Evolutionary conservation across 2,113 vertebrate genomes (phyloP), one percentile per base, ranked within the genome.

Genomic region (Conger conger): DNA sequence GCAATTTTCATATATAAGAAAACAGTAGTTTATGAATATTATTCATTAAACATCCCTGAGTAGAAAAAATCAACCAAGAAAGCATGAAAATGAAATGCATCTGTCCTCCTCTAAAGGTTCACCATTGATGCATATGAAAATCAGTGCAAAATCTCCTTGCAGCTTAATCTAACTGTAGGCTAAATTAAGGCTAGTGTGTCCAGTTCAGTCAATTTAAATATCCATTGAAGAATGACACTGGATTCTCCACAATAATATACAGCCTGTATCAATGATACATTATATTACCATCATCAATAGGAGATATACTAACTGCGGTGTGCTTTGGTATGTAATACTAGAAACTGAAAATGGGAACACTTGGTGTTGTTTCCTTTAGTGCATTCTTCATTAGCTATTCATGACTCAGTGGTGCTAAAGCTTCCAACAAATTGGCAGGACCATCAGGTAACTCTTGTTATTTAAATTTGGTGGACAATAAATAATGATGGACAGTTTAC

Each of bases 31-130:
- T 27, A 33, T 73, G 23, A 33, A n/a, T 73, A 73, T 73, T 73
- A 13, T 73, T 33, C 33, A 30, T 30, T n/a, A 30, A 73, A 73
- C 9, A 73, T 73, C 7, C 68, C n/a, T n/a, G 68, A 73, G 23
- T 30, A 33, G 68, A 27, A 73, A n/a, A 30, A n/a, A 73, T 7
- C n/a, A 33, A 73, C 15, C 33, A 73, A 30, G 4, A 73, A 30
- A 73, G 68, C n/a, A 33, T 33, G n/a, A 73, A 73, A 73, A 73
- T 7, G 1, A 73, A 73, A 33, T n/a, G 27, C 42, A 20, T 0
- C 35, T 85, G 82, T 86, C 86, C 57, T 84, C 88, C 86, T 88
- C 86, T 23, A n/a, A 35, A 76, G 60, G 15, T 85, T 73, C 81
- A 42, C 33, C 68, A 4, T n/a, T 35, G 84, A 85, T 40, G 36